phyloP scores from a whole-genome alignment of 2,113 vertebrate genomes.

The Prietella phreatophila region DNA sequence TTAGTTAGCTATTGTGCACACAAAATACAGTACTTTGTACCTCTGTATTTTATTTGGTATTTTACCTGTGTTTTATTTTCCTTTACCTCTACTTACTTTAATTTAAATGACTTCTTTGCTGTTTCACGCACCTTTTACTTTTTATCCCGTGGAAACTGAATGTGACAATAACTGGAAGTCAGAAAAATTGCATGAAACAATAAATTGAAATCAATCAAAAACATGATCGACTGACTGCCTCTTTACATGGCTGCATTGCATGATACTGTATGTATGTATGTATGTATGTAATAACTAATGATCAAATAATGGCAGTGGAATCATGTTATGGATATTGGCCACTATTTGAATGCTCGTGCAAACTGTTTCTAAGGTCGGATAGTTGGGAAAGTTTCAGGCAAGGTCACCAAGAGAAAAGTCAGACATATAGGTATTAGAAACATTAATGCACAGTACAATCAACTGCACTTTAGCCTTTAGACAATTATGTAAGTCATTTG shows the following conservation, averaged over 20 bases:
- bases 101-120: neutral
- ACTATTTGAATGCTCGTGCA: neutral
- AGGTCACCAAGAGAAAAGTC: neutral
- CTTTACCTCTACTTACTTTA: neutral
- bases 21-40: neutral
- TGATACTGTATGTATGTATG: neutral
- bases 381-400: conserved; percentile 15
- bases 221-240: neutral
- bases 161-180: neutral
- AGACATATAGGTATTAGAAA: neutral
- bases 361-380: conserved; percentile 25
- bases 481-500: neutral
- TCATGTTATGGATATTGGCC: neutral
- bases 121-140: neutral
- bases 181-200: neutral
- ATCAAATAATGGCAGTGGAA: neutral
- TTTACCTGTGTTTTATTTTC: neutral
- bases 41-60: neutral
- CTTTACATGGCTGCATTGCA: neutral
- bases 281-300: neutral
- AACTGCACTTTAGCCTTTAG: neutral
- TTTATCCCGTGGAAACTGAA: neutral
- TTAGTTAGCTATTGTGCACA: neutral
- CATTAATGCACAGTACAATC: neutral
- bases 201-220: neutral